These are phyloP conservation scores for Cetoscarus ocellatus DNA, from an alignment of 2,797 vertebrate genomes.

Conservation along the genomic window DNA sequence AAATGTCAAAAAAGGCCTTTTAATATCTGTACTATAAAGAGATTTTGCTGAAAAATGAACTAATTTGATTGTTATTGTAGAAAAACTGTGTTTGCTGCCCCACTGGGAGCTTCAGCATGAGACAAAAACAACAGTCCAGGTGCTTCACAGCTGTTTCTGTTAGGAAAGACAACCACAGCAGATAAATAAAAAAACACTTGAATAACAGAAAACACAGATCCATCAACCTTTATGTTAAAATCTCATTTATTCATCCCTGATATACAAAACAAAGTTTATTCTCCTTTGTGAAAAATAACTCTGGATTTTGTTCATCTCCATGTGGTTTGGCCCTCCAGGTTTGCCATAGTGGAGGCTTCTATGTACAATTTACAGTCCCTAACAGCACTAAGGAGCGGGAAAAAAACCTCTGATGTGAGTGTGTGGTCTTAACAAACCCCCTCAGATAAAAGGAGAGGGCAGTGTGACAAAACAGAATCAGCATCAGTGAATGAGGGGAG, in stretches of 20 bases:
- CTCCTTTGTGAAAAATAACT: slow-evolving; percentile 77
- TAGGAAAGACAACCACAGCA: not conserved
- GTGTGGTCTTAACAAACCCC: slow-evolving; percentile 45
- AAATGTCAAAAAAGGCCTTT: not conserved
- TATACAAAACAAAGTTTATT: slow-evolving; percentile 76
- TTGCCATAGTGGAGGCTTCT: slow-evolving; percentile 31
- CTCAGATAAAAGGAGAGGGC: slow-evolving; percentile 37
- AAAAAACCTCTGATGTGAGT: slow-evolving; percentile 36
- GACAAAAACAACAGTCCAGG: slow-evolving; percentile 44
- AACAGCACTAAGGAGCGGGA: slow-evolving; percentile 44
- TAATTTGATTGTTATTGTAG: slow-evolving; percentile 15
- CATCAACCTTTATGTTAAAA: slow-evolving; percentile 73
- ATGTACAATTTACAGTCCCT: slow-evolving; percentile 41
- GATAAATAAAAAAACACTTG: not conserved
- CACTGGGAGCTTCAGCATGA: slow-evolving; percentile 21
- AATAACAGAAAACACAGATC: not conserved
- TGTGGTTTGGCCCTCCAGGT: slow-evolving; percentile 52
- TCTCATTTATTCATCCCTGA: slow-evolving; percentile 81
- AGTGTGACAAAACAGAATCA: slow-evolving; percentile 31
- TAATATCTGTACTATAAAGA: slow-evolving; percentile 7
- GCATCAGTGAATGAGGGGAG: not conserved
- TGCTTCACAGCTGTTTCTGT: slow-evolving; percentile 44
- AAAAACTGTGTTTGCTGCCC: slow-evolving; percentile 11
- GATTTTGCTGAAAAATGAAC: slow-evolving; percentile 21
- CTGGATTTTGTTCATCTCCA: slow-evolving; percentile 64